phyloP scores from a whole-genome alignment of 2,888 invertebrate species.

The Cordilura impudica region DNA sequence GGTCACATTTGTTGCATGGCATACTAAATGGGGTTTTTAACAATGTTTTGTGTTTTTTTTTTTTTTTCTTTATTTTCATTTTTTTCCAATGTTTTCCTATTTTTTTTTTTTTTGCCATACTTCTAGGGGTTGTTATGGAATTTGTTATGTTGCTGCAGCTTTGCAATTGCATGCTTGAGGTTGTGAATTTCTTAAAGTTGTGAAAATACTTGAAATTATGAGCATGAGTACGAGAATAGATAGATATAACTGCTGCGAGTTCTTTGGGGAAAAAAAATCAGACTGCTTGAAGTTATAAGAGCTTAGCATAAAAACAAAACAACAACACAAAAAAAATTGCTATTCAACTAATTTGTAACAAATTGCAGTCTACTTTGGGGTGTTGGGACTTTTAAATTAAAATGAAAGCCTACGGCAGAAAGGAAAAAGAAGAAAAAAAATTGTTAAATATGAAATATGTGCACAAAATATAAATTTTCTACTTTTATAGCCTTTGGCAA shows the following conservation, averaged over 20 bases:
- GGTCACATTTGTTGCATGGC: constrained; percentile 41
- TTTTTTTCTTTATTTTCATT: too few species aligned
- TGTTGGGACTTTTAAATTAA: too few species aligned
- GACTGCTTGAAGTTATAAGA: background rate
- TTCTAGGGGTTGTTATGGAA: constrained; percentile 46
- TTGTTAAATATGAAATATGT: too few species aligned
- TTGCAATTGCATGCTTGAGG: constrained; percentile 17
- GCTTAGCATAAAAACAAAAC: background rate
- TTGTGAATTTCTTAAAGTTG: constrained; percentile 39
- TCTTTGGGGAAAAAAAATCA: too few species aligned
- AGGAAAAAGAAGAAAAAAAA: too few species aligned
- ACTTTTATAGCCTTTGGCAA: too few species aligned
- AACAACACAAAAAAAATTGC: constrained; percentile 11
- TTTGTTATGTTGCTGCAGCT: constrained; percentile 7
- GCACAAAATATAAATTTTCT: too few species aligned
- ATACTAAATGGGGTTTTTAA: background rate
- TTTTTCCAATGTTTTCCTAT: too few species aligned
- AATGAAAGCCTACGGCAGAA: too few species aligned
- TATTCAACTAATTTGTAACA: constrained; percentile 41
- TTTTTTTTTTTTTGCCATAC: too few species aligned
- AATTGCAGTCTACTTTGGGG: constrained; percentile 8
- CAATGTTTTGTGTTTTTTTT: background rate
- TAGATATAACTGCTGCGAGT: background rate
- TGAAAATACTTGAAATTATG: constrained; percentile 42
- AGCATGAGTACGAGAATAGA: background rate